phyloP scores from a whole-genome alignment of 2,888 invertebrate species.

The Drosophila greeni region DNA sequence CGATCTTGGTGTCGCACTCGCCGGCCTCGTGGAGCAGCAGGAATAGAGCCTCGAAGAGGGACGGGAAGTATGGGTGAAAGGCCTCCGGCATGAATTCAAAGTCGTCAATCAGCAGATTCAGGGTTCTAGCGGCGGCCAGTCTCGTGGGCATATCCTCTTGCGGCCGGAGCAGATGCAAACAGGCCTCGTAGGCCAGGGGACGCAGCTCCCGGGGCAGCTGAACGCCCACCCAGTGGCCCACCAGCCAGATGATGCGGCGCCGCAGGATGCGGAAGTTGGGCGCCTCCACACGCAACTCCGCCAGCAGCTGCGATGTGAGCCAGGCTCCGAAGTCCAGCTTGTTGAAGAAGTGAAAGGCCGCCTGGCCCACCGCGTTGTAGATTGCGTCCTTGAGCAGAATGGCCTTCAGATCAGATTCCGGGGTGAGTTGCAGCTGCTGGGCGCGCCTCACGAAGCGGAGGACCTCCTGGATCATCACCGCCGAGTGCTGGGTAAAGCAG shows the following conservation, averaged over 20 bases:
- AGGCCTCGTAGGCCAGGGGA: slow-evolving; percentile 88
- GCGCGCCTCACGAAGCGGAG: slow-evolving; percentile 86
- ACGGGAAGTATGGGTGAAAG: slow-evolving; percentile 90
- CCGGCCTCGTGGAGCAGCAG: slow-evolving; percentile 90
- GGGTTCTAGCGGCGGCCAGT: slow-evolving; percentile 90
- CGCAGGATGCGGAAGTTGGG: slow-evolving; percentile 91
- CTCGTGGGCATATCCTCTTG: slow-evolving; percentile 94
- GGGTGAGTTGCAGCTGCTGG: slow-evolving; percentile 83
- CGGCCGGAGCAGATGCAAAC: slow-evolving; percentile 85
- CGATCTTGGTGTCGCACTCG: slow-evolving; percentile 97
- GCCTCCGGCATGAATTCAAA: slow-evolving; percentile 94
- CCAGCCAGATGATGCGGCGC: slow-evolving; percentile 90
- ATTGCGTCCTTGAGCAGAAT: slow-evolving; percentile 95
- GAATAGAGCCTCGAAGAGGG: slow-evolving; percentile 89
- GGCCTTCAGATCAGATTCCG: slow-evolving; percentile 86
- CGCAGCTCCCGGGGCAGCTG: slow-evolving; percentile 88
- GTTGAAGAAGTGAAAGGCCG: slow-evolving; percentile 93
- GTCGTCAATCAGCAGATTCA: slow-evolving; percentile 92
- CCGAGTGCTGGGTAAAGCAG: slow-evolving; percentile 88
- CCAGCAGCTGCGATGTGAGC: slow-evolving; percentile 89
- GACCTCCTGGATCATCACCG: slow-evolving; percentile 86
- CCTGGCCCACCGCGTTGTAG: slow-evolving; percentile 93
- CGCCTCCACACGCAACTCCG: slow-evolving; percentile 89
- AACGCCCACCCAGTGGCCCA: slow-evolving; percentile 87
- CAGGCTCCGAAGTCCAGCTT: slow-evolving; percentile 96